Percentiles rank a stretch among this genome's conserved stretches.
phyloP scores from a whole-genome alignment of 2,113 vertebrate genomes.

The Hymenochirus boettgeri region DNA sequence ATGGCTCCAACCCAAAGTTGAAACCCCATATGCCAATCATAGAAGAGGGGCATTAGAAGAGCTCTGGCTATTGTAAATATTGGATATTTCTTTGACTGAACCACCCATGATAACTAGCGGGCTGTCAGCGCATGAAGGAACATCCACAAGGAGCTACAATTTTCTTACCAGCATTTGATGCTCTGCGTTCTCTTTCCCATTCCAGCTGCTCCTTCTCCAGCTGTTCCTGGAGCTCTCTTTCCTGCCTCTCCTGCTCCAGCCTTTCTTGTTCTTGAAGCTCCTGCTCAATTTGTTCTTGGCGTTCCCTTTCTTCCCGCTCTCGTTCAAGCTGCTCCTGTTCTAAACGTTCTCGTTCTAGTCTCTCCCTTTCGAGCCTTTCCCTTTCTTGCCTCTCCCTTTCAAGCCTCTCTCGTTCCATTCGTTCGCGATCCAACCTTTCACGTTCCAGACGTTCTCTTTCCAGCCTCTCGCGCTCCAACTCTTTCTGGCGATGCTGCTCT shows the following conservation, averaged over 20 bases:
- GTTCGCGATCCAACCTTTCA: conserved; percentile 55
- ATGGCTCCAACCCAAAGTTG: too few species aligned
- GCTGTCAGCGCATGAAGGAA: too few species aligned
- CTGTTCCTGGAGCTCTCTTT: conserved; percentile 66
- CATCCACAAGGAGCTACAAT: too few species aligned
- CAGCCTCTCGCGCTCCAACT: conserved; percentile 68
- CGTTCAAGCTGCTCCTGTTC: conserved; percentile 74
- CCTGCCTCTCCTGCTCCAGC: conserved; percentile 62
- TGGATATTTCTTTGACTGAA: too few species aligned
- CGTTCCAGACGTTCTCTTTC: conserved; percentile 68
- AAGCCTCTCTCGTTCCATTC: conserved; percentile 60
- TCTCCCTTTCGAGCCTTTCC: conserved; percentile 67
- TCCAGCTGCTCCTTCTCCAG: conserved; percentile 67
- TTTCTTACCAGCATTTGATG: conserved; percentile 82
- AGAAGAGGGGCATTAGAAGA: too few species aligned
- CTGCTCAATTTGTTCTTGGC: conserved; percentile 48
- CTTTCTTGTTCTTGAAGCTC: conserved; percentile 70
- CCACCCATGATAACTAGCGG: too few species aligned
- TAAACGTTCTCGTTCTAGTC: conserved; percentile 68
- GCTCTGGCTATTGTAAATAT: too few species aligned
- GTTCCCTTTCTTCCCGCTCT: conserved; percentile 61
- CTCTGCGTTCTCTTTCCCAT: conserved; percentile 87
- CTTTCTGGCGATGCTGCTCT: conserved; percentile 91
- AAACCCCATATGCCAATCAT: too few species aligned
- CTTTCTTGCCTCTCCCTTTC: conserved; percentile 70